Evolutionary conservation across 2,797 vertebrate genomes (phyloP).

Genomic region (Margarornis squamiger): DNA sequence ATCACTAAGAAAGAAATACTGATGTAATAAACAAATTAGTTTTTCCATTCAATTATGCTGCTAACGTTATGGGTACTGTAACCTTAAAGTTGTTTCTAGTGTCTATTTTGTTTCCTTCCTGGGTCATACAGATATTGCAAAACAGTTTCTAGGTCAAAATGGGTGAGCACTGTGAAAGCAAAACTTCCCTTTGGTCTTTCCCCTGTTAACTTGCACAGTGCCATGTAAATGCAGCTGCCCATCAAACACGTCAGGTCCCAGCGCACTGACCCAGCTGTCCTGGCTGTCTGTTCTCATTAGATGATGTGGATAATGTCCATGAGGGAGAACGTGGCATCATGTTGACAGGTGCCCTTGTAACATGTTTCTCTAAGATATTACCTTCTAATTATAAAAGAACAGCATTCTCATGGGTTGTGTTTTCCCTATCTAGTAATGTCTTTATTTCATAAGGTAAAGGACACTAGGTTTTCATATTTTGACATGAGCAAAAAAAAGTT

Average conservation of each 20-base stretch:
- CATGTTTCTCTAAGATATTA: not conserved
- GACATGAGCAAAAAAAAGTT: not conserved
- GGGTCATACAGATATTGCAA: not conserved
- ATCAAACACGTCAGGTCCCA: not conserved
- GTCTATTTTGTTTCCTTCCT: not conserved
- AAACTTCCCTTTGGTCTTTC: not conserved
- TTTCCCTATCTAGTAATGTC: not conserved
- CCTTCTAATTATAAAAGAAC: not conserved
- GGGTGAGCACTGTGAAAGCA: not conserved
- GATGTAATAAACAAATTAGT: constrained; percentile 16
- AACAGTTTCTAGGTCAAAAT: not conserved
- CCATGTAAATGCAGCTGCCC: not conserved
- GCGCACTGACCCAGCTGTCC: not conserved
- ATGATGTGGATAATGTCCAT: not conserved
- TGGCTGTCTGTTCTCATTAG: not conserved
- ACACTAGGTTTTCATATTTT: not conserved
- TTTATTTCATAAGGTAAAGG: not conserved
- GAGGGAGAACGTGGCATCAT: not conserved
- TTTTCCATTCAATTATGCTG: not conserved
- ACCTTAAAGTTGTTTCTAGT: constrained; percentile 11
- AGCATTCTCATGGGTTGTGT: not conserved
- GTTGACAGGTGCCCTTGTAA: not conserved
- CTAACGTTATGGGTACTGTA: not conserved
- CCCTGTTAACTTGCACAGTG: not conserved
- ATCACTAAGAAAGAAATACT: constrained; percentile 39